Base-by-base conservation (phyloP, 2,888 invertebrate genomes). In the Cybosia mesomella region DNA sequence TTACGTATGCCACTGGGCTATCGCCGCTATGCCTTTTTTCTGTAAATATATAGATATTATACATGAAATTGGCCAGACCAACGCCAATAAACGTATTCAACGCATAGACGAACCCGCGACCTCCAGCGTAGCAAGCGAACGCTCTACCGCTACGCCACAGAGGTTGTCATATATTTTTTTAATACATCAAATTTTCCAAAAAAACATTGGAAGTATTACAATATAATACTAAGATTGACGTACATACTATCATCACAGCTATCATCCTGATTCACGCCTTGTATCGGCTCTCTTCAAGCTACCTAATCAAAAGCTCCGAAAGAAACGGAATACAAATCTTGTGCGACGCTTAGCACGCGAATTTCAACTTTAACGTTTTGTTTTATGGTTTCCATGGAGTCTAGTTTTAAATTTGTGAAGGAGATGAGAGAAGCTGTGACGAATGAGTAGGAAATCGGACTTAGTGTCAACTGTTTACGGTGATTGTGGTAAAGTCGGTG, bases 401-500 rank as follows among this genome's bases (percentile, higher is more conserved):
- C 71, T 64, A 77, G 53, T 43, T 57, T 53, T 73, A 82, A 75
- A 66, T 79, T 85, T 78, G 87, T 85, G 76, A 75, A 75, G 84
- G 78, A 88, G 88, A 87, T 89, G 89, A 87, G 90, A 91, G 90
- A 88, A 87, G 86, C 87, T 89, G 87, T 82, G 81, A 85, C 92
- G 86, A 91, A 93, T 90, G 79, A 85, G 90, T 89, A 92, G 87
- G 89, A 91, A 92, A 92, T 92, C 89, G 92, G 90, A 77, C 92
- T 94, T 91, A 94, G 91, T 92, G 94, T 94, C 94, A 93, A 92
- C 94, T 92, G 92, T 92, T 92, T 90, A 92, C 87, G 92, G 89
- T 67, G 72, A 79, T 79, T 74, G 74, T 66, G 71, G 72, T 81
- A 70, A 73, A 79, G 68, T 72, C 71, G 58, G 59, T 49, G 60